These are phyloP conservation scores for Agrochola macilenta DNA, from an alignment of 2,888 invertebrate species.

Conservation along the genomic window DNA sequence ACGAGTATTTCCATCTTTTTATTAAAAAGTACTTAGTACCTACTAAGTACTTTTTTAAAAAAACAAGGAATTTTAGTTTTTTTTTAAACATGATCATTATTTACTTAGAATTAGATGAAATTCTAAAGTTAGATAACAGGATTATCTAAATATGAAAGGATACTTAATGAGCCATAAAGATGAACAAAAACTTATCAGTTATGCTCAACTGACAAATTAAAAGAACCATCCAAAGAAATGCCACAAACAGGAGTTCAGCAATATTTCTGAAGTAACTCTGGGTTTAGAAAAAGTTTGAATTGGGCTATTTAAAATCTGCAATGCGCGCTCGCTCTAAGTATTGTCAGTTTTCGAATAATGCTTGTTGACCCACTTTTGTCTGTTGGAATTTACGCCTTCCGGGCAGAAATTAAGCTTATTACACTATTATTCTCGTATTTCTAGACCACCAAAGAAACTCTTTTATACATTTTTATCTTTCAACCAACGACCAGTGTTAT, in stretches of 20 bases:
- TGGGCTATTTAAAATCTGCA: constrained; percentile 61
- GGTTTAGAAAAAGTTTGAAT: constrained; percentile 58
- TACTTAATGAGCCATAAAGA: constrained; percentile 3
- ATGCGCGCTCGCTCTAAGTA: constrained; percentile 59
- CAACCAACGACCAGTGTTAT: constrained; percentile 8
- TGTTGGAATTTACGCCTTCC: constrained; percentile 58
- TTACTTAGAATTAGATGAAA: background rate
- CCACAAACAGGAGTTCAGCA: constrained; percentile 39
- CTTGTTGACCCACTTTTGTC: constrained; percentile 62
- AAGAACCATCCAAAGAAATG: constrained; percentile 34
- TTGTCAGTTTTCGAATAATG: constrained; percentile 61
- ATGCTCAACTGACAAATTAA: constrained; percentile 19
- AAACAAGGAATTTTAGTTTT: background rate
- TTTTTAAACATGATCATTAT: background rate
- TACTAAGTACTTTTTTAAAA: too few relatives aligned
- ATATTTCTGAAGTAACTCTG: constrained; percentile 42
- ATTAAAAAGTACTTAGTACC: too few relatives aligned
- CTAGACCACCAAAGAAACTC: constrained; percentile 39
- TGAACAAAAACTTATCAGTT: background rate
- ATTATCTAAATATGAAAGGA: background rate
- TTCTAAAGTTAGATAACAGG: background rate
- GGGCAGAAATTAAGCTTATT: constrained; percentile 58
- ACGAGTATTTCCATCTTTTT: background rate
- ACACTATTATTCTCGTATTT: constrained; percentile 59
- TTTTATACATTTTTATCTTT: constrained; percentile 41